phyloP scores from a whole-genome alignment of 2,113 vertebrate species.

The Ochotona curzoniae region DNA sequence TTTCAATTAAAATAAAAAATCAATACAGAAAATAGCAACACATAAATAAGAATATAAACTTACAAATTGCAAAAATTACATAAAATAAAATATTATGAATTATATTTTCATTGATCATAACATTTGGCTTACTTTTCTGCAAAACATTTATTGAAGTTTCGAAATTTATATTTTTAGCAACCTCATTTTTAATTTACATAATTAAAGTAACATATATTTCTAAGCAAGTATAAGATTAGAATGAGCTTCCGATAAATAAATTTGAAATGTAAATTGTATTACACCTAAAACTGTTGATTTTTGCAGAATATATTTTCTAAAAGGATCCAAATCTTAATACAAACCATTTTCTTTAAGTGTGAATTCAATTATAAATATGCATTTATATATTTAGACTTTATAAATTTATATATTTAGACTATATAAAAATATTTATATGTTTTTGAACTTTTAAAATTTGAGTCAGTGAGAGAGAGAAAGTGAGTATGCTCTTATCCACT shows the following conservation, averaged over 20 bases:
- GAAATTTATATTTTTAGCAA: neutral
- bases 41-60: neutral
- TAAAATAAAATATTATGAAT: neutral
- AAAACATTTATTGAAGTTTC: slow-evolving; percentile 26
- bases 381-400: neutral
- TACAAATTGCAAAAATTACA: neutral
- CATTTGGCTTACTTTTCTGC: neutral
- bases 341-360: neutral
- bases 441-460: neutral
- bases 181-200: slow-evolving; percentile 1
- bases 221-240: neutral
- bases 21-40: neutral
- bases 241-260: neutral
- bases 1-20: slow-evolving; percentile 39
- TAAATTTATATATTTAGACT: too few relatives aligned
- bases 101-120: neutral
- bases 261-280: slow-evolving; percentile 33
- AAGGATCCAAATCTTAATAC: neutral
- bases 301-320: slow-evolving; percentile 14
- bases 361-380: neutral
- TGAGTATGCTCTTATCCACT: too few relatives aligned
- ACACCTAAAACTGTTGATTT: neutral
- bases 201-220: slow-evolving; percentile 1
- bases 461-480: too few relatives aligned
- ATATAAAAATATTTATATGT: neutral